phyloP scores from a whole-genome alignment of 2,888 invertebrate species.

The Clanis bilineata region DNA sequence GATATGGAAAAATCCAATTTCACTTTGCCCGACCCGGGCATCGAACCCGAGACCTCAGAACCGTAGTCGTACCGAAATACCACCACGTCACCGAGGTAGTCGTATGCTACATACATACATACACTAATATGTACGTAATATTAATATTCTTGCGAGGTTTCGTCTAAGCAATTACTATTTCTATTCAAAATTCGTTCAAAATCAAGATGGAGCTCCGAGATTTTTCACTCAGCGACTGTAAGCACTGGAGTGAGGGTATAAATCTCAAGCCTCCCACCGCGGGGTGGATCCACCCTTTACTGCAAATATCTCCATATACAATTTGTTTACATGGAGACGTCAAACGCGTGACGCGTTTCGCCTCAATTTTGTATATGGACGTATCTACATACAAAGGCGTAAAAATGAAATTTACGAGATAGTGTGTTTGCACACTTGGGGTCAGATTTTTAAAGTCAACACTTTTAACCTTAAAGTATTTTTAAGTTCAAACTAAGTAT shows the following conservation, averaged over 20 bases:
- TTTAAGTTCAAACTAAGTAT: too few relatives aligned
- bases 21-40: too few relatives aligned
- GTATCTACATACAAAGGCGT: not conserved
- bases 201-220: not conserved
- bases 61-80: too few relatives aligned
- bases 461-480: too few relatives aligned
- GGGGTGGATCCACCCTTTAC: too few relatives aligned
- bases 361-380: not conserved
- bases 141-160: too few relatives aligned
- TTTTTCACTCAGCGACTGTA: not conserved
- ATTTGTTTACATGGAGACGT: conserved; percentile 1
- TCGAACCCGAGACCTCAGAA: too few relatives aligned
- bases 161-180: not conserved
- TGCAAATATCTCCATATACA: not conserved
- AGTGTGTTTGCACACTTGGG: not conserved
- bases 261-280: not conserved
- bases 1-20: too few relatives aligned
- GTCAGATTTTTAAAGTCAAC: too few relatives aligned
- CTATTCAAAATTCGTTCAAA: not conserved
- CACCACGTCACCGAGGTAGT: too few relatives aligned
- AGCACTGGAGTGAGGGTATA: not conserved
- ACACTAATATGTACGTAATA: too few relatives aligned
- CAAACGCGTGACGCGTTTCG: not conserved
- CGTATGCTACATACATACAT: too few relatives aligned
- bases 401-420: not conserved